A percentile compares a stretch with the other conserved stretches of the same genome.
These are phyloP conservation scores for Dendrolimus punctatus DNA, from an alignment of 1,140 invertebrate species.

Conservation along the genomic window DNA sequence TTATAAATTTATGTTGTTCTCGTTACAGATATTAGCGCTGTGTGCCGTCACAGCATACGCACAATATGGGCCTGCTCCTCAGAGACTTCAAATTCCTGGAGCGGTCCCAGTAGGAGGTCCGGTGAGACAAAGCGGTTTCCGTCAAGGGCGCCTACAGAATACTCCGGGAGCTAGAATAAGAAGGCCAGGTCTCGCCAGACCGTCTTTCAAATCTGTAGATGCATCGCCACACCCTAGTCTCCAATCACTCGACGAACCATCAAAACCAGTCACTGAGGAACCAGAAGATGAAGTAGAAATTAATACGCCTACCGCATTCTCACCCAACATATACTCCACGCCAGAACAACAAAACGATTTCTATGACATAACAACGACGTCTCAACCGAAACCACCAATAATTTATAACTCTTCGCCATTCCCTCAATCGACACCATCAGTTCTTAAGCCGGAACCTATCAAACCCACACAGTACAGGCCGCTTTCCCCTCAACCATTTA, in stretches of 20 bases:
- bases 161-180: slow-evolving; percentile 55
- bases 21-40: slow-evolving; percentile 65
- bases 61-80: slow-evolving; percentile 68
- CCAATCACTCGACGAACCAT: slow-evolving; percentile 68
- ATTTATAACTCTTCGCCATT: slow-evolving; percentile 47
- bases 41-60: slow-evolving; percentile 62
- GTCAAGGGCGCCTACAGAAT: slow-evolving; percentile 56
- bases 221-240: slow-evolving; percentile 62
- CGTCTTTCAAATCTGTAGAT: slow-evolving; percentile 70
- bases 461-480: slow-evolving; percentile 56
- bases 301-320: slow-evolving; percentile 58
- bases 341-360: slow-evolving; percentile 60
- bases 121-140: slow-evolving; percentile 47
- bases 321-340: slow-evolving; percentile 47
- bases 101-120: slow-evolving; percentile 66
- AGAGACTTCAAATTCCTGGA: slow-evolving; percentile 75
- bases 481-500: slow-evolving; percentile 46
- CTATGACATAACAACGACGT: slow-evolving; percentile 59
- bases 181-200: slow-evolving; percentile 65
- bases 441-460: slow-evolving; percentile 46
- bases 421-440: slow-evolving; percentile 46
- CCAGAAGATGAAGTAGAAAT: slow-evolving; percentile 71
- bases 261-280: slow-evolving; percentile 73
- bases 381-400: slow-evolving; percentile 62
- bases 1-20: slow-evolving; percentile 9